These are phyloP conservation scores for Xestia xanthographa DNA, from an alignment of 2,888 invertebrate species.

Conservation along the genomic window DNA sequence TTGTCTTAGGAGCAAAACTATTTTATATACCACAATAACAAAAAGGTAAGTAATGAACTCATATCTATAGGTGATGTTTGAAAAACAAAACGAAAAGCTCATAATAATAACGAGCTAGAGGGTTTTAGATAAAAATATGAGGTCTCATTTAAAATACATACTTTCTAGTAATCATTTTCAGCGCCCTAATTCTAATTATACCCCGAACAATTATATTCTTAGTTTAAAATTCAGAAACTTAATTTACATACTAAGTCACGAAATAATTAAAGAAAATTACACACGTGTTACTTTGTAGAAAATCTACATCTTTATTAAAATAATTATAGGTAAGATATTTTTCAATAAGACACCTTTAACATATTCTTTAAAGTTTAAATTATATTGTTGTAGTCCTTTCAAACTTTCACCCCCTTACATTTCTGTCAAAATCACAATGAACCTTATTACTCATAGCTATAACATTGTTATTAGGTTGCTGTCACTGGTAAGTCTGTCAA, in stretches of 20 bases:
- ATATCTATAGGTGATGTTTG: too few relatives aligned
- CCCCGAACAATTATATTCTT: slow-evolving; percentile 3
- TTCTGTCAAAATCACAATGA: not conserved
- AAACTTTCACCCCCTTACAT: not conserved
- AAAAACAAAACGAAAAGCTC: not conserved
- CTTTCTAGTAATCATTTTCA: not conserved
- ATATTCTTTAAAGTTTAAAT: slow-evolving; percentile 11
- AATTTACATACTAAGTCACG: slow-evolving; percentile 31
- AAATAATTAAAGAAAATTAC: slow-evolving; percentile 31
- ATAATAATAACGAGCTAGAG: not conserved
- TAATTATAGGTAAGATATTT: slow-evolving; percentile 5
- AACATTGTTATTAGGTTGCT: not conserved
- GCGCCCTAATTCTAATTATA: not conserved
- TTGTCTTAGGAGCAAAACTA: too few relatives aligned
- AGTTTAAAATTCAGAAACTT: slow-evolving; percentile 27
- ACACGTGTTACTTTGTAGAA: slow-evolving; percentile 29
- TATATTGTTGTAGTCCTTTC: not conserved
- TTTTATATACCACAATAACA: too few relatives aligned
- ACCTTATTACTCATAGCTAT: not conserved
- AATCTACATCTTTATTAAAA: slow-evolving; percentile 26
- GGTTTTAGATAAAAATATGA: not conserved
- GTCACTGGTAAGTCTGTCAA: not conserved
- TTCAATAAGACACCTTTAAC: not conserved
- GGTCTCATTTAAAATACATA: not conserved
- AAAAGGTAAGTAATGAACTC: too few relatives aligned